These are phyloP conservation scores for Pitangus sulphuratus DNA, from an alignment of 2,797 vertebrate species.

Conservation along the genomic window DNA sequence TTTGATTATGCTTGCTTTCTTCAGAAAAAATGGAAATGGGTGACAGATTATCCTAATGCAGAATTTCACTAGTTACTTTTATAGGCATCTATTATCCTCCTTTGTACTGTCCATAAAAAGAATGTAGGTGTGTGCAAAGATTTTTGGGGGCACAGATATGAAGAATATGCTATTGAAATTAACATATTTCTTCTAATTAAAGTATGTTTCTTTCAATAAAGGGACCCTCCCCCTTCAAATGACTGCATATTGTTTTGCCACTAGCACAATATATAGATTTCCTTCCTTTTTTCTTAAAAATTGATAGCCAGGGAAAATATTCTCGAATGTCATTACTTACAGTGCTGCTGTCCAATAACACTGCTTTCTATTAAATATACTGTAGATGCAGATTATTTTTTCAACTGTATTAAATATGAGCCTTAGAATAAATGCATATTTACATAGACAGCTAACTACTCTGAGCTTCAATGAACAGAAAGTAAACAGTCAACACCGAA, in stretches of 20 bases:
- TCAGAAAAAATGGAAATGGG: constrained; percentile 87
- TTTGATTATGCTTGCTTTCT: constrained; percentile 91
- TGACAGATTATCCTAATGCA: constrained; percentile 92
- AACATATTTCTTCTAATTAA: constrained; percentile 77
- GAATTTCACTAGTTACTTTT: constrained; percentile 85
- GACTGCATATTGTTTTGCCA: constrained; percentile 60
- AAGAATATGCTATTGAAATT: constrained; percentile 72
- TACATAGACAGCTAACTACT: constrained; percentile 39
- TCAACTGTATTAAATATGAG: constrained; percentile 26
- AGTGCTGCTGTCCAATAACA: neutral
- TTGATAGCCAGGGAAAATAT: neutral
- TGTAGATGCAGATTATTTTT: neutral
- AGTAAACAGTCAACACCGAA: constrained; percentile 53
- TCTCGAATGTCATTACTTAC: neutral
- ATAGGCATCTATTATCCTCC: constrained; percentile 82
- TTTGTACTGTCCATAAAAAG: constrained; percentile 80
- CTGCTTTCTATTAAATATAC: neutral
- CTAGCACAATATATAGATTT: constrained; percentile 63
- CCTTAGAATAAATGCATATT: constrained; percentile 60
- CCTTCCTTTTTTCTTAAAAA: neutral
- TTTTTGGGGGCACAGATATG: constrained; percentile 53
- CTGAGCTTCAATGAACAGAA: constrained; percentile 29
- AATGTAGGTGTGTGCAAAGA: constrained; percentile 69
- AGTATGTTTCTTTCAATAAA: constrained; percentile 67
- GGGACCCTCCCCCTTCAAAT: neutral